These are phyloP conservation scores for Ferrisia virgata DNA, from an alignment of 2,888 invertebrate genomes.

Conservation along the genomic window DNA sequence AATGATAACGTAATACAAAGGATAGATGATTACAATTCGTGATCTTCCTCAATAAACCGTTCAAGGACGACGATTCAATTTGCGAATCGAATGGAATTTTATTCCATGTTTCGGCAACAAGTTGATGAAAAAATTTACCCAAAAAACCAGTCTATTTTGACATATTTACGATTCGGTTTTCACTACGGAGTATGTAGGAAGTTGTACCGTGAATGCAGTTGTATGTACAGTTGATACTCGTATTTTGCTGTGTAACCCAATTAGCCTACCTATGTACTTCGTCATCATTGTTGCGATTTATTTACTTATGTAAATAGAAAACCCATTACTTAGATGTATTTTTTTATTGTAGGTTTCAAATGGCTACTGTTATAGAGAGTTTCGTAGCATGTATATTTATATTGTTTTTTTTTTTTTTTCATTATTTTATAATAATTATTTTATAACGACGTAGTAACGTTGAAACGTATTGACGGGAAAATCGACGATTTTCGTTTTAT, in stretches of 20 bases:
- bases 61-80: neutral
- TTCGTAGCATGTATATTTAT: neutral
- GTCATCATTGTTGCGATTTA: neutral
- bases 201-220: neutral
- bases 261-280: neutral
- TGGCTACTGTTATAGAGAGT: neutral
- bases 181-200: neutral
- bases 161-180: neutral
- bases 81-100: neutral
- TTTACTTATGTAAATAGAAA: conserved; percentile 6
- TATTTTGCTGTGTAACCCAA: neutral
- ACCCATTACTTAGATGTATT: neutral
- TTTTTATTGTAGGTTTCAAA: neutral
- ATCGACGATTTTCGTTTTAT: too few species aligned
- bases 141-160: neutral
- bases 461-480: too few species aligned
- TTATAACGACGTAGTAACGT: too few species aligned
- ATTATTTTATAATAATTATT: neutral
- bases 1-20: neutral
- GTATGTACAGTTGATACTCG: neutral
- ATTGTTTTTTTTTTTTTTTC: too few species aligned
- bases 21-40: neutral
- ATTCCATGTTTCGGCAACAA: neutral
- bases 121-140: neutral
- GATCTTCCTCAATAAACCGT: neutral